phyloP scores from a whole-genome alignment of 2,113 vertebrate species.

The Isurus oxyrinchus region DNA sequence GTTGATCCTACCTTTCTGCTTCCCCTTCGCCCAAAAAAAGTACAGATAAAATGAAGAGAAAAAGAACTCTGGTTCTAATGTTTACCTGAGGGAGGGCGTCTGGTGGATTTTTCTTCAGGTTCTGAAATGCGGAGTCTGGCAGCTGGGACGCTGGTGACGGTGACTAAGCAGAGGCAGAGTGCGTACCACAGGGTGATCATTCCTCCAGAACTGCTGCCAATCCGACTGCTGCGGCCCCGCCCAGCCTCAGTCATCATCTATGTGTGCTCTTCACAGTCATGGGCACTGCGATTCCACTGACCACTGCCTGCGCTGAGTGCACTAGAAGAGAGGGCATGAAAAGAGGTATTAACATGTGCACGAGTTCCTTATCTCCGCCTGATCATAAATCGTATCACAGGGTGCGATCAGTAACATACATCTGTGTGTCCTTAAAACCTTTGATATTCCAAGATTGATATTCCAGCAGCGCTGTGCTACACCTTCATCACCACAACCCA shows the following conservation, averaged over 20 bases:
- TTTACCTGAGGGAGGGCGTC: conserved; percentile 3
- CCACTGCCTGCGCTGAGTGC: background rate
- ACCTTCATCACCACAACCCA: background rate
- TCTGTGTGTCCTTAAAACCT: background rate
- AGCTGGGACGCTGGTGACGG: conserved; percentile 51
- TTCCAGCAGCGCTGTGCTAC: background rate
- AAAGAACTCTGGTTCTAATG: background rate
- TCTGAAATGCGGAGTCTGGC: conserved; percentile 53
- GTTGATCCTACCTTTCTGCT: background rate
- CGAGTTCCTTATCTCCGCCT: background rate
- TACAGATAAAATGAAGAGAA: background rate
- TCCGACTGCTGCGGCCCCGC: conserved; percentile 46
- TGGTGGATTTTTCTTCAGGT: conserved; percentile 56
- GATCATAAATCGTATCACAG: background rate
- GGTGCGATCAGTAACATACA: background rate
- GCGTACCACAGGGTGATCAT: conserved; percentile 61
- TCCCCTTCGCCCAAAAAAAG: background rate
- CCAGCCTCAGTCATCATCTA: conserved; percentile 54
- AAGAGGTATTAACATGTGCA: background rate
- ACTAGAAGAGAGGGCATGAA: background rate
- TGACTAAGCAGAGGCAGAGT: conserved; percentile 55
- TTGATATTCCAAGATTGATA: background rate
- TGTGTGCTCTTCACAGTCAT: conserved; percentile 45
- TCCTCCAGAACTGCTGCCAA: conserved; percentile 50
- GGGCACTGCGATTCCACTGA: conserved; percentile 46